A percentile compares a stretch with the other conserved stretches of the same genome.
phyloP scores from a whole-genome alignment of 1,140 invertebrate species.

The Anoplolepis gracilipes region DNA sequence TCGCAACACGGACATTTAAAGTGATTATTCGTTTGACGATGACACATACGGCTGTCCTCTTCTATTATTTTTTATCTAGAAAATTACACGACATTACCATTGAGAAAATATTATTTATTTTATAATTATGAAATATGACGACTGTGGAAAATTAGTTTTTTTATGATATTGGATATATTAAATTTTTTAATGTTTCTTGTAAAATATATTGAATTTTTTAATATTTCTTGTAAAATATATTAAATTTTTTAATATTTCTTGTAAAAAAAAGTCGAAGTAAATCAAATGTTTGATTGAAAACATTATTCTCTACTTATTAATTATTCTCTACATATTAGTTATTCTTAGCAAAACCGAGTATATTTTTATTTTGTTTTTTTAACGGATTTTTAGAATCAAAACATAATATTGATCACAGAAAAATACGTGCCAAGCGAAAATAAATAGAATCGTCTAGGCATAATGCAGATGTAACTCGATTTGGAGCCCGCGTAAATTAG shows the following conservation, averaged over 20 bases:
- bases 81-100: neutral
- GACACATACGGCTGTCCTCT: neutral
- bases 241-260: neutral
- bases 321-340: neutral
- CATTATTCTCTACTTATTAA: neutral
- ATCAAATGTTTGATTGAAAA: neutral
- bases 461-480: constrained; percentile 18
- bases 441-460: constrained; percentile 21
- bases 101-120: neutral
- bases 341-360: neutral
- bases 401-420: neutral
- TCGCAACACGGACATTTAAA: constrained; percentile 38
- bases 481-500: neutral
- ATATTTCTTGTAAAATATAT: neutral
- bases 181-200: neutral
- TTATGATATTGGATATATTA: neutral
- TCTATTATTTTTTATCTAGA: neutral
- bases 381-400: neutral
- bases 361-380: neutral
- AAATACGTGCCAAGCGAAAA: neutral
- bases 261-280: neutral
- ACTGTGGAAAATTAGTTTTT: neutral
- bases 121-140: neutral
- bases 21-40: constrained; percentile 70
- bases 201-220: too few species aligned